These are phyloP conservation scores for Drosophila tripunctata DNA, from an alignment of 2,888 invertebrate genomes.

Conservation along the genomic window DNA sequence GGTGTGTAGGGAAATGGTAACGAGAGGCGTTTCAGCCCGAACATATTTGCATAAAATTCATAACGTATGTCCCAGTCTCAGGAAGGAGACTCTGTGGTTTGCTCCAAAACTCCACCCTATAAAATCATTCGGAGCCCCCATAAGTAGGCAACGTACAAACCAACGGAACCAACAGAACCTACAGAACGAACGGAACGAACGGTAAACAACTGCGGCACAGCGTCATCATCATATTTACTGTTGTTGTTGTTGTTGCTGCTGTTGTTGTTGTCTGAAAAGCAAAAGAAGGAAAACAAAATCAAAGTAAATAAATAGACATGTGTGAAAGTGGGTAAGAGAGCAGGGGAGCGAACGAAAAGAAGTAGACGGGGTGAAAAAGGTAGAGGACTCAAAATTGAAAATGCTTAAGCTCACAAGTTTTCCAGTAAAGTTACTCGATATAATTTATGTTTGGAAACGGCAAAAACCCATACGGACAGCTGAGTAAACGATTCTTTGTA, in stretches of 20 bases:
- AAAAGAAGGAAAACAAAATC: constrained; percentile 18
- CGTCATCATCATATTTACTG: constrained; percentile 28
- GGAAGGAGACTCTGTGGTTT: constrained; percentile 18
- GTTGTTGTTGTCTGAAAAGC: constrained; percentile 13
- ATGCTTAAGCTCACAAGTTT: constrained; percentile 37
- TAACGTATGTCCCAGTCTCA: constrained; percentile 61
- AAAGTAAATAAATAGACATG: constrained; percentile 59
- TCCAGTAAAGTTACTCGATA: constrained; percentile 11
- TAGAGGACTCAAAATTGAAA: constrained; percentile 44
- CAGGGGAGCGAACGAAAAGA: too few relatives aligned
- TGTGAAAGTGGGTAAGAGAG: constrained; percentile 16
- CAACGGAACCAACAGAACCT: background rate
- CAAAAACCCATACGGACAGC: background rate
- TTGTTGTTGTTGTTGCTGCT: background rate
- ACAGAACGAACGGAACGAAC: constrained; percentile 1
- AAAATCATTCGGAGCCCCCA: constrained; percentile 1
- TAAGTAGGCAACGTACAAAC: constrained; percentile 42
- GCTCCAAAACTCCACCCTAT: constrained; percentile 1
- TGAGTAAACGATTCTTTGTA: background rate
- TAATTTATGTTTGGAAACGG: background rate
- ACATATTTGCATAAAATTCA: constrained; percentile 72
- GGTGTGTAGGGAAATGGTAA: constrained; percentile 10
- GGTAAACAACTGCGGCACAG: constrained; percentile 45
- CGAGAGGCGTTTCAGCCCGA: constrained; percentile 32
- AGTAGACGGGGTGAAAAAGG: background rate